These are phyloP conservation scores for Drosophila melanocephala DNA, from an alignment of 2,888 invertebrate genomes.

Conservation along the genomic window DNA sequence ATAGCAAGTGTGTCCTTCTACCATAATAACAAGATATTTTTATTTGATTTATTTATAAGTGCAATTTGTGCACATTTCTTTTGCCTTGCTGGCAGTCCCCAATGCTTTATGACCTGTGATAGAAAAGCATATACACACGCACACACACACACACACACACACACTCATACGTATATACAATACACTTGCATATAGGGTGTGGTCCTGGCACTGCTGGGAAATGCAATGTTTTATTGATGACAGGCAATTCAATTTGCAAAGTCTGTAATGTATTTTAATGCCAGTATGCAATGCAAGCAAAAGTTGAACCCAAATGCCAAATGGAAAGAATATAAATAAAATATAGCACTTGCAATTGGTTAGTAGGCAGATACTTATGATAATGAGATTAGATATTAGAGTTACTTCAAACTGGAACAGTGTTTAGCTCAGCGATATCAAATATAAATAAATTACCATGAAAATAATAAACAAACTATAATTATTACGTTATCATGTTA, in stretches of 20 bases:
- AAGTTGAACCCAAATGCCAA: conserved; percentile 48
- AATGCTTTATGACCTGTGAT: conserved; percentile 47
- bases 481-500: not conserved
- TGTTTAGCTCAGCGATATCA: not conserved
- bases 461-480: not conserved
- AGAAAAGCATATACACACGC: conserved; percentile 4
- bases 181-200: conserved; percentile 12
- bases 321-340: conserved; percentile 28
- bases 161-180: not conserved
- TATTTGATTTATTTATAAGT: conserved; percentile 81
- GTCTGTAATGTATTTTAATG: conserved; percentile 56
- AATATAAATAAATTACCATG: not conserved
- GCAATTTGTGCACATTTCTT: conserved; percentile 80
- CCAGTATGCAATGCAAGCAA: conserved; percentile 35
- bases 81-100: conserved; percentile 57
- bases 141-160: not conserved
- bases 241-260: conserved; percentile 71
- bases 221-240: conserved; percentile 63
- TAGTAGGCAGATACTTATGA: conserved; percentile 15
- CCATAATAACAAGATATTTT: conserved; percentile 69
- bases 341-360: conserved; percentile 14
- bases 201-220: conserved; percentile 30
- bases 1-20: conserved; percentile 41
- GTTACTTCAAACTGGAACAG: not conserved
- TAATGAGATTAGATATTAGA: not conserved